Conservation (phyloP, 2,797 vertebrate genomes). For the Avahi laniger region DNA sequence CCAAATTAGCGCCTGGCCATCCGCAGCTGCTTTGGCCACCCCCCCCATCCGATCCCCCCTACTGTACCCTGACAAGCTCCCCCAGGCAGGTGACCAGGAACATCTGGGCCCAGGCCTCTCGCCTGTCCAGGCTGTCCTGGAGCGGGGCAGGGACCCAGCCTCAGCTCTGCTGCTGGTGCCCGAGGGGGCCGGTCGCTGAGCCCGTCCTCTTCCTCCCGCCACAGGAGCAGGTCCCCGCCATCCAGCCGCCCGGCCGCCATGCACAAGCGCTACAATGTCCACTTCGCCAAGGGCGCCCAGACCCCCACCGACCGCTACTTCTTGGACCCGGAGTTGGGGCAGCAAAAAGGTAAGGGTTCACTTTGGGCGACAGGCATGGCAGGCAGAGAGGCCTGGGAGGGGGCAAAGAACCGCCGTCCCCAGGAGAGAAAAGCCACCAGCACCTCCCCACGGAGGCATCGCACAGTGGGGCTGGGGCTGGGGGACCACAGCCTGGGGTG, state of each 20-base stretch:
- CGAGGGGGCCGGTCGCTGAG: not conserved
- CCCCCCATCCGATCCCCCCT: not conserved
- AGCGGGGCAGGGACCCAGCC: not conserved
- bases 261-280: conserved; percentile 40
- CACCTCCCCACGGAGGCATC: accelerated
- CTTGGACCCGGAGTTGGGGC: conserved; percentile 65
- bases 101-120: not conserved
- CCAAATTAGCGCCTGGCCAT: not conserved
- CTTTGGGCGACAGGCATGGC: not conserved
- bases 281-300: conserved; percentile 20
- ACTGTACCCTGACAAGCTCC: no score
- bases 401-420: not conserved
- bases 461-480: accelerated
- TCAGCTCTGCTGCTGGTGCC: not conserved
- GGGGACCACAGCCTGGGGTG: no score
- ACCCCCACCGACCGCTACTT: not conserved
- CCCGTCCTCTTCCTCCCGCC: accelerated
- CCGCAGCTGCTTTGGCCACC: accelerated
- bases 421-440: not conserved
- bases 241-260: not conserved
- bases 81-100: not conserved
- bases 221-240: not conserved
- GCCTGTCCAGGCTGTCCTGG: not conserved
- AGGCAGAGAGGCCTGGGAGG: not conserved
- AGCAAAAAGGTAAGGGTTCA: conserved; percentile 62